Conservation (phyloP, 2,113 vertebrate species). For the Oceanites oceanicus region DNA sequence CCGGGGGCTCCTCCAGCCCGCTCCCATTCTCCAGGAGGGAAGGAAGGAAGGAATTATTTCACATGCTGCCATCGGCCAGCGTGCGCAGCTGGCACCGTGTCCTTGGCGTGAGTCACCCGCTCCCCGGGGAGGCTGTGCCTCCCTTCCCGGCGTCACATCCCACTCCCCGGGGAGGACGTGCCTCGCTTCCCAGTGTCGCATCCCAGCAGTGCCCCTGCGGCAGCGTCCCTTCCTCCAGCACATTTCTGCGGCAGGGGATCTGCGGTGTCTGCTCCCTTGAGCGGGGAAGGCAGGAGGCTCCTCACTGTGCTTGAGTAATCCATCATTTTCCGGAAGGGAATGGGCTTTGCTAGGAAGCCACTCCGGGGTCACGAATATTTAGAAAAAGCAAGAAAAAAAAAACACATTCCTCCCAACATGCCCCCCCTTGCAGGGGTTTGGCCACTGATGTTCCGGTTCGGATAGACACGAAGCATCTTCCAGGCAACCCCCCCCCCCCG, state of each 20-base stretch:
- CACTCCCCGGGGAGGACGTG: neutral
- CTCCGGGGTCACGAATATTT: fast-evolving
- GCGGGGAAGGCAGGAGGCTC: neutral
- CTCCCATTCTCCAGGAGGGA: neutral
- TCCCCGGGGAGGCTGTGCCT: neutral
- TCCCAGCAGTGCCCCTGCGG: neutral
- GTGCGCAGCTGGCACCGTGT: neutral
- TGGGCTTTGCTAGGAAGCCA: neutral
- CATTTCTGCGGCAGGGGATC: neutral
- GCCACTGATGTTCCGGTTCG: fast-evolving
- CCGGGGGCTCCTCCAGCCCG: neutral
- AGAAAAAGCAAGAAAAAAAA: neutral
- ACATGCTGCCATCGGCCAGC: neutral
- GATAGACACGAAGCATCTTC: neutral
- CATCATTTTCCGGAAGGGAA: neutral
- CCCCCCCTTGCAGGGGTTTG: neutral
- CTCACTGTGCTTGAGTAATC: neutral
- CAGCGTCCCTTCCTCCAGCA: neutral
- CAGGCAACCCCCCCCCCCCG: fast-evolving
- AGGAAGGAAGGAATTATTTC: slow-evolving; percentile 24
- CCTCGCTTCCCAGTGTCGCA: neutral
- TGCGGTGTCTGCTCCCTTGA: neutral
- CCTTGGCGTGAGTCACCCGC: neutral
- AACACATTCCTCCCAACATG: neutral
- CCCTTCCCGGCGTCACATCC: neutral